Evolutionary conservation across 2,113 vertebrate species (phyloP).

Genomic region (Phoxinus phoxinus): DNA sequence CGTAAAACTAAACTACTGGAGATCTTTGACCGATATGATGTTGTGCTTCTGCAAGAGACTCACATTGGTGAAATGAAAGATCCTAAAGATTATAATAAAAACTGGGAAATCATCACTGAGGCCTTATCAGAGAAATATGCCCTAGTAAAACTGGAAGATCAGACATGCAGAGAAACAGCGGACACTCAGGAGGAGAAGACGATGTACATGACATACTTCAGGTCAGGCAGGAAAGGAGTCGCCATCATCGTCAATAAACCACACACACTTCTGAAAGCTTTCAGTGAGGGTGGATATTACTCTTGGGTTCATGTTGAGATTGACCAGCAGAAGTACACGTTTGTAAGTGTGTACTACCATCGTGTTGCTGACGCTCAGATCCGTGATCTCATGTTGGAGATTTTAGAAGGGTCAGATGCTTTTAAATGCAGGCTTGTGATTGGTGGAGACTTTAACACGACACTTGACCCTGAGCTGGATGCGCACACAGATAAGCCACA

Average conservation of each 20-base stretch:
- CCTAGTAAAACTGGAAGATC: background rate
- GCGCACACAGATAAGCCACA: rapidly evolving
- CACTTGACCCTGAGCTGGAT: background rate
- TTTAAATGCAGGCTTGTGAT: background rate
- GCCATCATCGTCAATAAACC: background rate
- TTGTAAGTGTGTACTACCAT: background rate
- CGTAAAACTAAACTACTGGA: background rate
- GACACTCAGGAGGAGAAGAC: background rate
- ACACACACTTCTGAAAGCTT: background rate
- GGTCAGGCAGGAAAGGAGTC: background rate
- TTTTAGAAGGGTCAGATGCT: background rate
- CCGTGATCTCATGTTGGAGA: background rate
- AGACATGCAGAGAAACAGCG: background rate
- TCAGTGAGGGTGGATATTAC: background rate
- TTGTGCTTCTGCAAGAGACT: constrained; percentile 5
- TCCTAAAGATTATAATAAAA: too few species aligned
- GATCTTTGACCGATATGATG: background rate
- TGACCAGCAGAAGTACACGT: background rate
- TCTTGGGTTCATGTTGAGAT: background rate
- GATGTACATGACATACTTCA: background rate
- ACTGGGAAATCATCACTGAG: rapidly evolving
- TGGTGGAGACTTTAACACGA: background rate
- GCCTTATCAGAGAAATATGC: background rate
- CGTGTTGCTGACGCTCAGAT: background rate
- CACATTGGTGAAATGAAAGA: background rate